Conservation (phyloP, 1,140 invertebrate genomes). For the Triops cancriformis region DNA sequence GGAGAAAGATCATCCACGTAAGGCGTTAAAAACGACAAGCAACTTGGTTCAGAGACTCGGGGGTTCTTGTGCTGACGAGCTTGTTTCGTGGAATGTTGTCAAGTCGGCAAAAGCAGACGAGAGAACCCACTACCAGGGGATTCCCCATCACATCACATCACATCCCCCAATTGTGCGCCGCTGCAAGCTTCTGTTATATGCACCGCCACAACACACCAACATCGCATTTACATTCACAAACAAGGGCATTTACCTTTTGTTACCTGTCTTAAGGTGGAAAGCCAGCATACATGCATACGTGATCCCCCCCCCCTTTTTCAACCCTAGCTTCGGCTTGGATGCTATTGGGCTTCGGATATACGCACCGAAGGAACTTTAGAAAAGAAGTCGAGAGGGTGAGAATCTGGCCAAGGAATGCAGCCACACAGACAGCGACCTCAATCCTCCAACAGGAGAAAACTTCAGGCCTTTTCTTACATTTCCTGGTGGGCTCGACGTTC, state of each 20-base stretch:
- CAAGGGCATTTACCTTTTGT: constrained; percentile 10
- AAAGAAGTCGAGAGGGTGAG: not conserved
- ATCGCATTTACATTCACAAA: constrained; percentile 11
- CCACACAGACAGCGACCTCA: constrained; percentile 3
- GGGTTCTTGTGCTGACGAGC: not conserved
- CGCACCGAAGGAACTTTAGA: not conserved
- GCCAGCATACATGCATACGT: not conserved
- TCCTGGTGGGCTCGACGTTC: not conserved
- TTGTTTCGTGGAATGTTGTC: not conserved
- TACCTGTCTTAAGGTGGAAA: constrained; percentile 1
- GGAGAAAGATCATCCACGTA: constrained; percentile 6
- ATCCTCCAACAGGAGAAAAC: not conserved
- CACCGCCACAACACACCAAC: constrained; percentile 2
- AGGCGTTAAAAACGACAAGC: not conserved
- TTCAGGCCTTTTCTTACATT: not conserved
- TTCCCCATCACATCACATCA: not conserved
- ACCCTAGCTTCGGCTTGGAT: not conserved
- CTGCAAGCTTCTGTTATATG: not conserved
- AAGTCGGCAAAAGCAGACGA: not conserved
- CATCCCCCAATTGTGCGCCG: not conserved
- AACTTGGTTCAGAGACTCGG: not conserved
- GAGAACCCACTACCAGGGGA: not conserved
- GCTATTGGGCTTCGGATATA: not conserved
- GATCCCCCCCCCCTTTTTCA: not conserved
- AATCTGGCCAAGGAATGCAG: constrained; percentile 13